A percentile compares a stretch with the other conserved stretches of the same genome.
These are phyloP conservation scores for Hydriomena furcata DNA, from an alignment of 2,888 invertebrate genomes.

Conservation along the genomic window DNA sequence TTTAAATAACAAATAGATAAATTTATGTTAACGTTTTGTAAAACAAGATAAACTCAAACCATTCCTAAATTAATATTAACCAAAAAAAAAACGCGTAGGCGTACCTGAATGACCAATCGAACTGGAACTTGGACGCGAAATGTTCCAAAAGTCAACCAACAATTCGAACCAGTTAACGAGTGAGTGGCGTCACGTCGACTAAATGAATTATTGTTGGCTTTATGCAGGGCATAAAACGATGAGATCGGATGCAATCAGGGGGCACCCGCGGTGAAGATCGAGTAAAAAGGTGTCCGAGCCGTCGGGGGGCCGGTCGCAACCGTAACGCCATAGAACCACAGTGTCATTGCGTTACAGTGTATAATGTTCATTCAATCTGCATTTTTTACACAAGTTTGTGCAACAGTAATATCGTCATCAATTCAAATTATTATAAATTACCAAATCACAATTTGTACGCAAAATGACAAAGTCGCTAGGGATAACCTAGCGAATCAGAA, in stretches of 20 bases:
- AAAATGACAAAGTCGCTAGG: too few species aligned
- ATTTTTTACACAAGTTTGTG: not conserved
- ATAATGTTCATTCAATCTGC: not conserved
- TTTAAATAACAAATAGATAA: too few species aligned
- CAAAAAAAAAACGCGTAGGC: slow-evolving; percentile 23
- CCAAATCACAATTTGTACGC: too few species aligned
- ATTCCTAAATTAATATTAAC: slow-evolving; percentile 4
- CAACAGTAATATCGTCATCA: not conserved
- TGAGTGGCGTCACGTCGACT: slow-evolving; percentile 82
- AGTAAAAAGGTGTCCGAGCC: slow-evolving; percentile 78
- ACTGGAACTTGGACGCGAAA: slow-evolving; percentile 45
- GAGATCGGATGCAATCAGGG: slow-evolving; percentile 82
- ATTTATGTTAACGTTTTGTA: not conserved
- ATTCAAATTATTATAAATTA: too few species aligned
- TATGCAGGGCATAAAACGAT: slow-evolving; percentile 81
- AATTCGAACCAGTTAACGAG: slow-evolving; percentile 75
- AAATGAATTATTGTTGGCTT: slow-evolving; percentile 84
- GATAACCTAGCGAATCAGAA: too few species aligned
- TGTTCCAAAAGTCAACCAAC: slow-evolving; percentile 54
- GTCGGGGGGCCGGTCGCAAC: slow-evolving; percentile 68
- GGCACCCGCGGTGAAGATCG: slow-evolving; percentile 76
- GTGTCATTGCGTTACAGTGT: slow-evolving; percentile 4
- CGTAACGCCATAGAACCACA: slow-evolving; percentile 48
- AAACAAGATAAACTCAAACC: not conserved
- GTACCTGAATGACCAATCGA: slow-evolving; percentile 28